A percentile compares a stretch with the other conserved stretches of the same genome.
phyloP scores from a whole-genome alignment of 2,113 vertebrate genomes.

The Neomonachus schauinslandi region DNA sequence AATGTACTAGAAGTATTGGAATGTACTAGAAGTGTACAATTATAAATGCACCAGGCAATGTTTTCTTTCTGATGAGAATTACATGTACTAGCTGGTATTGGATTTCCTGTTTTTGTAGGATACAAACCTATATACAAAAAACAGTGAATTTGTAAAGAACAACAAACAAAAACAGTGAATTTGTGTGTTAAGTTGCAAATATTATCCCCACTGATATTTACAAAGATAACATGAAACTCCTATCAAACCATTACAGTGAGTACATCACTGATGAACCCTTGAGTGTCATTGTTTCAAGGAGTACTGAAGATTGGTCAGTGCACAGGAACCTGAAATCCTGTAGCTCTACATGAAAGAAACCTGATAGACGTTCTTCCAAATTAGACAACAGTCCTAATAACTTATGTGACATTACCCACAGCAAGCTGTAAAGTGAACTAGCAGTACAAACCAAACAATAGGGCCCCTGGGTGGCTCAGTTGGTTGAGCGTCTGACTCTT shows the following conservation, averaged over 20 bases:
- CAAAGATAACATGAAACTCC: not conserved
- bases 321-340: not conserved
- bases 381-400: not conserved
- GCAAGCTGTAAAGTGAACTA: not conserved
- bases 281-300: not conserved
- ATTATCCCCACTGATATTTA: not conserved
- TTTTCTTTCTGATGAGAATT: constrained; percentile 23
- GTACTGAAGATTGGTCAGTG: not conserved
- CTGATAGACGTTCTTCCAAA: not conserved
- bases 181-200: not conserved
- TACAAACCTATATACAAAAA: not conserved
- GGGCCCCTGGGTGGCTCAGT: not conserved
- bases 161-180: not conserved
- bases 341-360: not conserved
- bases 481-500: not conserved
- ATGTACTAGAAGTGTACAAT: not conserved
- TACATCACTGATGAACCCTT: not conserved
- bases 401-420: not conserved
- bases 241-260: not conserved
- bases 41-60: not conserved
- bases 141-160: not conserved
- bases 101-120: not conserved
- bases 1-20: not conserved
- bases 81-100: not conserved
- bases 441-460: not conserved